Base-by-base conservation (phyloP, 2,888 invertebrate genomes). In the Apodemia duryi region DNA sequence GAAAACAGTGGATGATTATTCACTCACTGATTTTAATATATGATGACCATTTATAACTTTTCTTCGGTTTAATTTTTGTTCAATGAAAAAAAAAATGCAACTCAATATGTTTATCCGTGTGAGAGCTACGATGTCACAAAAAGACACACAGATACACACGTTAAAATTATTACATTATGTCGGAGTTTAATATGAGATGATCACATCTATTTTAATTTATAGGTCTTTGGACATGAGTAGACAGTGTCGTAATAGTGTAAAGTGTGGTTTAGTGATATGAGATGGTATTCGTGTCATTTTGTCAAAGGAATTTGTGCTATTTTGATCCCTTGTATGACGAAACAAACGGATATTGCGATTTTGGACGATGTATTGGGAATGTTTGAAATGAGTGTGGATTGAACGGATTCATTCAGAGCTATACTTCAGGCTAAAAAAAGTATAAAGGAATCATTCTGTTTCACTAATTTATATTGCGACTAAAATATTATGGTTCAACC, bases 291-390 rank as follows among this genome's bases (percentile, higher is more conserved):
- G 49, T 51, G 49, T 21, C 13, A 51, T 51, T 51, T 51, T 51
- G 49, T 51, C 49, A 51, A 51, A 51, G 49, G 49, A 51, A 51
- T 51, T 51, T 51, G 49, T 51, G 49, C 49, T 51, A 51, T 51
- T 51, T 51, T 21, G n/a, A 51, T 51, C 49, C 49, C 21, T 51
- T 21, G 21, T 51, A 51, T 51, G 49, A 21, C 21, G 6, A 51
- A 51, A n/a, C 49, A 51, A 51, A 51, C 49, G 49, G 49, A 51
- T 51, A 51, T 51, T 51, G 49, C 49, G 49, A 51, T 51, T 51
- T 51, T 51, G 49, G n/a, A n/a, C n/a, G 13, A 51, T 21, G 46
- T 46, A 46, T 46, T 46, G 46, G 46, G 5, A 46, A 5, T 46
- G 49, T 21, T 51, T 51, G 49, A 51, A 51, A 51, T 51, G 49